Evolutionary conservation across 1,140 invertebrate genomes (phyloP), one percentile per base, ranked within the genome.

Genomic region (Megathymus violae): DNA sequence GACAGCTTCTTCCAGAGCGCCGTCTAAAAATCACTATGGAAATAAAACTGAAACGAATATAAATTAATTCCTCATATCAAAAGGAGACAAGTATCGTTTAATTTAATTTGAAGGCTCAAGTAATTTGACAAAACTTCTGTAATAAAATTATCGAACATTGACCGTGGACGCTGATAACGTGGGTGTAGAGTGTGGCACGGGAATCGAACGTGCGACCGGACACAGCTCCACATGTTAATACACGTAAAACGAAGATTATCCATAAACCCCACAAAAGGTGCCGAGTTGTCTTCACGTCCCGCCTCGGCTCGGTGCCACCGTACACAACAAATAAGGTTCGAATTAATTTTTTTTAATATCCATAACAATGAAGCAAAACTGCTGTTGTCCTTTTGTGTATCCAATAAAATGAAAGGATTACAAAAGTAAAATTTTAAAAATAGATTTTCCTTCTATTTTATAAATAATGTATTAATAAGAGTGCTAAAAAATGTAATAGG

Each of bases 141-240:
- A 87, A 88, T 88, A 89, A 89, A 89, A 89, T 89, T 88, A 89
- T 89, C 87, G 84, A 84, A 81, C 82, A 80, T 77, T 85, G 82
- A 81, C 84, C 84, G 82, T 62, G 67, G 66, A 38, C 25, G 47
- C 69, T 77, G 84, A 85, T 86, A 85, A 83, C 64, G 63, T 58
- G 64, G 46, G 67, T 70, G 73, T 76, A 54, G n/a, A n/a, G 69
- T 64, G 74, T 72, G 58, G 72, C 67, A 36, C 59, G 68, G 52
- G 74, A 58, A 66, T 69, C 65, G 69, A 72, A 76, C 68, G 78
- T 74, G 75, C 78, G 81, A 78, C 80, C 77, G 80, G 78, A 86
- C 83, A 88, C 71, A 76, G 66, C 71, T 78, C 79, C 74, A 59
- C 79, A 76, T 86, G 86, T 86, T 83, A 82, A 79, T 79, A 86